A percentile compares a stretch with the other conserved stretches of the same genome.
phyloP scores from a whole-genome alignment of 1,140 invertebrate genomes.

The Temnothorax curvispinosus region DNA sequence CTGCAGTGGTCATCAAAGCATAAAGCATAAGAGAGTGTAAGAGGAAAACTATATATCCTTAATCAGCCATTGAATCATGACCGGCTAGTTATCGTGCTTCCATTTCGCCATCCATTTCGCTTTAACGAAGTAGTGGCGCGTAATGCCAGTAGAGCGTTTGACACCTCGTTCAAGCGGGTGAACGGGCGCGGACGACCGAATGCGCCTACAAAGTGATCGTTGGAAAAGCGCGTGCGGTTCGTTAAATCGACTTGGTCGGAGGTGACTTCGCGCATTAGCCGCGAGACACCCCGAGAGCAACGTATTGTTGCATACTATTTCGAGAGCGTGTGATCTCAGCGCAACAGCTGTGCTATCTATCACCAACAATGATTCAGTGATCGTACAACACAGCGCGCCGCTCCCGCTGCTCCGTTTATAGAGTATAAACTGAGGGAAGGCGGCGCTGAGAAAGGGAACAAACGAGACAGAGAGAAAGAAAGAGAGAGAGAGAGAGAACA shows the following conservation, averaged over 20 bases:
- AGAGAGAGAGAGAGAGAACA: conserved; percentile 58
- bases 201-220: conserved; percentile 44
- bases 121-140: conserved; percentile 49
- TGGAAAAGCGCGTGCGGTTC: conserved; percentile 62
- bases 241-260: conserved; percentile 66
- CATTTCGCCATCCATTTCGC: conserved; percentile 17
- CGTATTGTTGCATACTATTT: conserved; percentile 83
- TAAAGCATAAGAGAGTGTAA: background rate
- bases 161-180: conserved; percentile 41
- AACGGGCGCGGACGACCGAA: conserved; percentile 32
- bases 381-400: conserved; percentile 75
- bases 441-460: conserved; percentile 14
- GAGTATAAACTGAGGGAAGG: conserved; percentile 76
- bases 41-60: background rate
- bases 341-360: conserved; percentile 84
- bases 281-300: conserved; percentile 53
- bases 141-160: conserved; percentile 53
- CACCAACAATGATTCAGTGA: conserved; percentile 85
- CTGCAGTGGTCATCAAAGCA: background rate
- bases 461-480: conserved; percentile 54
- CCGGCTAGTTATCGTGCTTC: conserved; percentile 6
- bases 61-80: conserved; percentile 50
- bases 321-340: conserved; percentile 82
- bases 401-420: conserved; percentile 77
- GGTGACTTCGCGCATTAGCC: conserved; percentile 33